Conservation (phyloP, 2,797 vertebrate genomes). For the Oryzias sinensis region DNA sequence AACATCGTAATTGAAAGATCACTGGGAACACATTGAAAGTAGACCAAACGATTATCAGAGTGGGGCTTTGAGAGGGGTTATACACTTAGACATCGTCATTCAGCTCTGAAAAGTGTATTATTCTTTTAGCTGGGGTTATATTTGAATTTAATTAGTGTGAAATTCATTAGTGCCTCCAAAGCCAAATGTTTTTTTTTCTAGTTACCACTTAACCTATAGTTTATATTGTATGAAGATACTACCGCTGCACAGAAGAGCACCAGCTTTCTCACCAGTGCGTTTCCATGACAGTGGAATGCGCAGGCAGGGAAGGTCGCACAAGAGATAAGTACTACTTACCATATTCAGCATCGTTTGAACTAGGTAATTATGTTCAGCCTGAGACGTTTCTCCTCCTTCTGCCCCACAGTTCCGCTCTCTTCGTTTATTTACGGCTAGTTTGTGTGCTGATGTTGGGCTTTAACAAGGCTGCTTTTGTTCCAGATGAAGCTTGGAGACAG, state of each 20-base stretch:
- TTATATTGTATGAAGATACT: conserved; percentile 24
- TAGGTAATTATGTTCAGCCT: conserved; percentile 67
- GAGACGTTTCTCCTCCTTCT: conserved; percentile 49
- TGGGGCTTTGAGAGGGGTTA: too few species aligned
- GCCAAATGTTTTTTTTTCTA: conserved; percentile 9
- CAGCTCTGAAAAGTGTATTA: too few species aligned
- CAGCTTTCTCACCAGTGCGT: conserved; percentile 49
- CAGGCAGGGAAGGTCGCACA: conserved; percentile 49
- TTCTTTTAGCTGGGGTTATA: too few species aligned
- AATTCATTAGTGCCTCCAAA: background rate
- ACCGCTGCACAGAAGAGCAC: conserved; percentile 8
- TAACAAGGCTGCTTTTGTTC: conserved; percentile 72
- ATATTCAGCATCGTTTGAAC: conserved; percentile 64
- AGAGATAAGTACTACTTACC: conserved; percentile 71
- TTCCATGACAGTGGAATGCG: conserved; percentile 60
- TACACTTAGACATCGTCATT: too few species aligned
- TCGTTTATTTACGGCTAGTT: conserved; percentile 56
- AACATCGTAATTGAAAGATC: too few species aligned
- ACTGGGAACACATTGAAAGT: too few species aligned
- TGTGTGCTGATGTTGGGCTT: conserved; percentile 62
- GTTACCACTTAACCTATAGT: conserved; percentile 4
- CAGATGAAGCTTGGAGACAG: conserved; percentile 64
- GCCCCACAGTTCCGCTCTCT: conserved; percentile 38
- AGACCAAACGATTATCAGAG: too few species aligned
- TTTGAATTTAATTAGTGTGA: background rate